Conservation (phyloP, 2,797 vertebrate species). For the Fistularia tabacaria region DNA sequence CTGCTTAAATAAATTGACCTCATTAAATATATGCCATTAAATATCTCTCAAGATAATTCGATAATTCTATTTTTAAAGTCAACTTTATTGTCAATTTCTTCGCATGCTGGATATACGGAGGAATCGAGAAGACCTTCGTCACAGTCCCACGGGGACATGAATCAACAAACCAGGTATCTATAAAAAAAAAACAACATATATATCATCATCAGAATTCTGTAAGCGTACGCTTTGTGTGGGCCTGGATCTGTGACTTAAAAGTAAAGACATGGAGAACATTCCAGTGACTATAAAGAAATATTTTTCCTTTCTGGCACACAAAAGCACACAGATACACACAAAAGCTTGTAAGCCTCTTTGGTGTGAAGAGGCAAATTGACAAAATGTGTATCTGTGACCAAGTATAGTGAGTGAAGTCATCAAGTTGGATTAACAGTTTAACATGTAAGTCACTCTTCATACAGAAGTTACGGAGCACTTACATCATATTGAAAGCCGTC, state of each 20-base stretch:
- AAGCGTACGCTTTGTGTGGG: too few relatives aligned
- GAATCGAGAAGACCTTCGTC: too few relatives aligned
- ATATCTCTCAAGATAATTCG: too few relatives aligned
- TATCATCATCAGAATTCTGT: too few relatives aligned
- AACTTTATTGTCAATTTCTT: too few relatives aligned
- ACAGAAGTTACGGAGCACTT: constrained; percentile 33
- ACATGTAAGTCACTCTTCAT: constrained; percentile 40
- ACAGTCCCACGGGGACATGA: too few relatives aligned
- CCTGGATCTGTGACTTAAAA: neutral
- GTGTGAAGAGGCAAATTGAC: constrained; percentile 16
- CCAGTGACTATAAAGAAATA: constrained; percentile 3
- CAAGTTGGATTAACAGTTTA: constrained; percentile 34
- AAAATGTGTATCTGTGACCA: constrained; percentile 11
- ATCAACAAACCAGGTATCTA: too few relatives aligned
- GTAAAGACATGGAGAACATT: constrained; percentile 4
- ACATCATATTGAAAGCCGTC: constrained; percentile 32
- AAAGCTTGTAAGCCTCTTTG: constrained; percentile 13
- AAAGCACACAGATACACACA: constrained; percentile 1
- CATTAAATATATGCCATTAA: too few relatives aligned
- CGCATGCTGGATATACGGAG: too few relatives aligned
- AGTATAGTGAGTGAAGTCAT: constrained; percentile 7
- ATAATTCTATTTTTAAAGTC: too few relatives aligned
- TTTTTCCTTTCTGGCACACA: constrained; percentile 10
- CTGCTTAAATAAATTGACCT: too few relatives aligned
- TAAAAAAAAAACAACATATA: too few relatives aligned